A percentile compares a stretch with the other conserved stretches of the same genome.
Evolutionary conservation across 2,797 vertebrate species (phyloP).

Genomic region (Centropyge bicolor): DNA sequence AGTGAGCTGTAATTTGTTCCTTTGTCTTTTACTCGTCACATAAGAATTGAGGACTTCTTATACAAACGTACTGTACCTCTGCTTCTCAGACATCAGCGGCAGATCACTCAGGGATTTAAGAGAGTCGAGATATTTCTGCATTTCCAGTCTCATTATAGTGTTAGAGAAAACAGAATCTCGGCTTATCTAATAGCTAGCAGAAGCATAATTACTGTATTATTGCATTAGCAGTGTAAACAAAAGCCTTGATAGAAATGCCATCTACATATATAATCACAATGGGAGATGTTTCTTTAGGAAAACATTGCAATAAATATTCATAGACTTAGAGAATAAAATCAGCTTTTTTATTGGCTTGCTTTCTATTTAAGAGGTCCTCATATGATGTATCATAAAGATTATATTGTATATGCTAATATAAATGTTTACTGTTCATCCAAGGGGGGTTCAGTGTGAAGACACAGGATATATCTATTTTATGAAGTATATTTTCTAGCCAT

Average conservation of each 20-base stretch:
- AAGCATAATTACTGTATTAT: conserved; percentile 46
- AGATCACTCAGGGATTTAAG: conserved; percentile 75
- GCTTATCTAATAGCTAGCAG: conserved; percentile 23
- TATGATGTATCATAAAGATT: conserved; percentile 30
- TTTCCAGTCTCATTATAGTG: conserved; percentile 38
- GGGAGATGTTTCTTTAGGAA: conserved; percentile 27
- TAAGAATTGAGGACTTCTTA: conserved; percentile 15
- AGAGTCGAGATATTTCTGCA: conserved; percentile 40
- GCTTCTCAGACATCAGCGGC: conserved; percentile 44
- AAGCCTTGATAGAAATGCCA: conserved; percentile 30
- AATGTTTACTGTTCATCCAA: conserved; percentile 25
- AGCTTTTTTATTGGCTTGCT: conserved; percentile 40
- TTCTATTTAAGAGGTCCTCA: conserved; percentile 36
- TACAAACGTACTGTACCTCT: conserved; percentile 43
- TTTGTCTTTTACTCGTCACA: conserved; percentile 25
- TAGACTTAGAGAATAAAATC: conserved; percentile 35
- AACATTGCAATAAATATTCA: conserved; percentile 46
- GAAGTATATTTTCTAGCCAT: conserved; percentile 24
- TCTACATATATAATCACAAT: conserved; percentile 41
- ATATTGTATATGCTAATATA: conserved; percentile 34
- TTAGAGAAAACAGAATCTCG: conserved; percentile 36
- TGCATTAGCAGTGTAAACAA: conserved; percentile 36
- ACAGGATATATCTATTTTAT: conserved; percentile 37
- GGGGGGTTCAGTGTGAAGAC: conserved; percentile 9
- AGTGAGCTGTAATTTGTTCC: neutral